A percentile compares a stretch with the other conserved stretches of the same genome.
These are phyloP conservation scores for Brachypterus glaber DNA, from an alignment of 2,888 invertebrate species.

Conservation along the genomic window DNA sequence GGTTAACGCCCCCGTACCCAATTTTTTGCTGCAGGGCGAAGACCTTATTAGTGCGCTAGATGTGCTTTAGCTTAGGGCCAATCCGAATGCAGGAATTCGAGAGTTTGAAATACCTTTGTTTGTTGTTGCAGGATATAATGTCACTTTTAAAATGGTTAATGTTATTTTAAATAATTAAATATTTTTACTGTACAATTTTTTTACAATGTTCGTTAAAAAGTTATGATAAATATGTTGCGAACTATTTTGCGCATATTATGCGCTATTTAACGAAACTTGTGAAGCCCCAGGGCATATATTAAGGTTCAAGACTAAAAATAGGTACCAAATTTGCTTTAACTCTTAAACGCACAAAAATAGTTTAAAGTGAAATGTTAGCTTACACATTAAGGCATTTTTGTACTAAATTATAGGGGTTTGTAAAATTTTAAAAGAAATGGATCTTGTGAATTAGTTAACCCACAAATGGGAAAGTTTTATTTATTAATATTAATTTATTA, in stretches of 20 bases:
- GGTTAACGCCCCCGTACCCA: conserved; percentile 45
- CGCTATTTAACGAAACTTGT: no score
- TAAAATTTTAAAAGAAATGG: no score
- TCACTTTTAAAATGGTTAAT: conserved; percentile 25
- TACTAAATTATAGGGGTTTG: no score
- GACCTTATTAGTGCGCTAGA: conserved; percentile 45
- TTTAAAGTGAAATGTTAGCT: conserved; percentile 11
- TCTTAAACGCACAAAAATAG: neutral
- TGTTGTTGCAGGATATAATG: conserved; percentile 25
- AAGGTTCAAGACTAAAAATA: conserved; percentile 3
- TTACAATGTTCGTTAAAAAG: no score
- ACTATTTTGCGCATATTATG: no score
- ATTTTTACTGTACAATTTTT: no score
- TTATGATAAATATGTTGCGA: no score
- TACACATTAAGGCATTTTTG: no score
- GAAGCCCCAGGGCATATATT: no score
- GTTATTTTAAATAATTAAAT: conserved; percentile 12
- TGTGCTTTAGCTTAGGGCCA: conserved; percentile 35
- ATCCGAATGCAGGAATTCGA: conserved; percentile 19
- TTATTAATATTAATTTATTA: no score
- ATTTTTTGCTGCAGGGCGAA: conserved; percentile 41
- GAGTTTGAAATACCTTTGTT: conserved; percentile 29
- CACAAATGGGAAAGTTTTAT: no score
- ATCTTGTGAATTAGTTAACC: no score
- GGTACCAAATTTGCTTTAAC: conserved; percentile 1